Evolutionary conservation across 2,797 vertebrate species (phyloP).

Genomic region (Alectoris magna): DNA sequence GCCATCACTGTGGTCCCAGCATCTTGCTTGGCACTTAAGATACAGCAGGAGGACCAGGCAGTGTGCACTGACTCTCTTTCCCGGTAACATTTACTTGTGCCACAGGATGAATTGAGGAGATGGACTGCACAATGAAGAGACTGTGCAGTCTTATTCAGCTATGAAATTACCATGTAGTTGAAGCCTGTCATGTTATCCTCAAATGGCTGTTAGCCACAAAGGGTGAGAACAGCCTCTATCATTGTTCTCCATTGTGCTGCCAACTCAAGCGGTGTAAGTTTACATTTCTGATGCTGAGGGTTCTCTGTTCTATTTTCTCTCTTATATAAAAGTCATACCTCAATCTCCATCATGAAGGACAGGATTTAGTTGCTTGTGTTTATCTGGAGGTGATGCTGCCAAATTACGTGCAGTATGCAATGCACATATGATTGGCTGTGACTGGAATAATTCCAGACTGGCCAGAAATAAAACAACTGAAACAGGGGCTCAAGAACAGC

Average conservation of each 20-base stretch:
- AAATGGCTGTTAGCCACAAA: background rate
- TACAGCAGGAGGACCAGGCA: background rate
- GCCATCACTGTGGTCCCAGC: background rate
- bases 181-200: background rate
- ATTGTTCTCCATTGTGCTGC: background rate
- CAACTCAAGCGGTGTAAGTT: background rate
- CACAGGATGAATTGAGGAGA: background rate
- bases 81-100: background rate
- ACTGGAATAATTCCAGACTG: slow-evolving; percentile 21
- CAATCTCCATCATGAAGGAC: background rate
- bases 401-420: background rate
- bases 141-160: background rate
- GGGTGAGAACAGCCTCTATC: background rate
- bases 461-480: slow-evolving; percentile 27
- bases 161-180: background rate
- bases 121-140: background rate
- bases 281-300: background rate
- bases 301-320: background rate
- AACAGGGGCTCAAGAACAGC: slow-evolving; percentile 1
- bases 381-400: slow-evolving; percentile 35
- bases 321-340: background rate
- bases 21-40: background rate
- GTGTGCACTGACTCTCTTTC: background rate
- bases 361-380: slow-evolving; percentile 5
- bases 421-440: background rate